phyloP scores from a whole-genome alignment of 1,140 invertebrate genomes.

The Coptotermes formosanus region DNA sequence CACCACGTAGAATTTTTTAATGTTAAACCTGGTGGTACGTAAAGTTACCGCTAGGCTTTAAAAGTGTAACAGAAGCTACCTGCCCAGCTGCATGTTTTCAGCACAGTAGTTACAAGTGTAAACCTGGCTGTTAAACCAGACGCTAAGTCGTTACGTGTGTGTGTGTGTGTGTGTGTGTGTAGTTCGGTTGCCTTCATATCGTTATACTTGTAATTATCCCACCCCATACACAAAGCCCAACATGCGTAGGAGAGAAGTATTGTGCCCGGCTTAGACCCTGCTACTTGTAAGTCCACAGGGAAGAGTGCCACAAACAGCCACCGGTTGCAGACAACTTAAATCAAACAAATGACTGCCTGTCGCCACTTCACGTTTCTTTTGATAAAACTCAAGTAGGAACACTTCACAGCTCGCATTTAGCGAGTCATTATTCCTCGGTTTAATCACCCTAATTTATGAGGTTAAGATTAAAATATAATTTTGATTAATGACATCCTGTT shows the following conservation, averaged over 20 bases:
- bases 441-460: too few relatives aligned
- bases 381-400: too few relatives aligned
- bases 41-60: too few relatives aligned
- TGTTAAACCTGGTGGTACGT: too few relatives aligned
- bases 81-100: background rate
- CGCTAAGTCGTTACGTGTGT: background rate
- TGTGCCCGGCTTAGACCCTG: background rate
- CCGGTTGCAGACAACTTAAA: background rate
- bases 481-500: too few relatives aligned
- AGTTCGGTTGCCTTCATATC: background rate
- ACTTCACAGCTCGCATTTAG: too few relatives aligned
- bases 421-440: too few relatives aligned
- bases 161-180: slow-evolving; percentile 7
- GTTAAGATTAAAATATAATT: too few relatives aligned
- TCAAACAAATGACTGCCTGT: too few relatives aligned
- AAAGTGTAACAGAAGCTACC: too few relatives aligned
- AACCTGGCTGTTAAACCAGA: slow-evolving; percentile 2
- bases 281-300: background rate
- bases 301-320: background rate
- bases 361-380: too few relatives aligned
- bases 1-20: too few relatives aligned
- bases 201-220: background rate
- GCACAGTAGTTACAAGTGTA: background rate
- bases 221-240: background rate
- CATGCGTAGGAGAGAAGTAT: background rate